Percentiles rank a stretch among this genome's conserved stretches.
phyloP scores from a whole-genome alignment of 2,888 invertebrate genomes.

The Fragum sueziense region DNA sequence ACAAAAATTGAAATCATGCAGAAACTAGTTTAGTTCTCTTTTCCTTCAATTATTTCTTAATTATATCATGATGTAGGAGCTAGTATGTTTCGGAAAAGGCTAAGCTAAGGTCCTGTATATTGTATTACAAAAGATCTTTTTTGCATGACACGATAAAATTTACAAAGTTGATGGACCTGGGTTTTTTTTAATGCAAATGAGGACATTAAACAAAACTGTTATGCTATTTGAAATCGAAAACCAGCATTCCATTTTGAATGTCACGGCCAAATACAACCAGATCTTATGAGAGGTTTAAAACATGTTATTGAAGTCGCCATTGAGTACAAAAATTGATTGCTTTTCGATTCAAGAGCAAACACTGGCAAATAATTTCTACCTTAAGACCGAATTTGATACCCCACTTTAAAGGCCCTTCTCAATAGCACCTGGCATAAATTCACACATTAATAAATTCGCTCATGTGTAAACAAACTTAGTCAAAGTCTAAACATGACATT shows the following conservation, averaged over 20 bases:
- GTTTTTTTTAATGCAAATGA: slow-evolving; percentile 30
- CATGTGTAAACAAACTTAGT: slow-evolving; percentile 45
- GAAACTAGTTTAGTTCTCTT: no score
- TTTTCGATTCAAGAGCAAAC: slow-evolving; percentile 54
- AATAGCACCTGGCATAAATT: slow-evolving; percentile 55
- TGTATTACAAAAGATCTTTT: no score
- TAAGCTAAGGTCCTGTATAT: no score
- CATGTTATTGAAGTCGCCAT: slow-evolving; percentile 29
- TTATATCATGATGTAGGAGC: no score
- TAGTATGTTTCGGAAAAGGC: not conserved
- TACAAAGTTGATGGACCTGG: not conserved
- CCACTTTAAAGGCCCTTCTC: not conserved
- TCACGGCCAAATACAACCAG: slow-evolving; percentile 20
- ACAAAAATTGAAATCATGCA: no score
- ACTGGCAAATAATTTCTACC: slow-evolving; percentile 38
- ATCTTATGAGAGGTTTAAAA: slow-evolving; percentile 23
- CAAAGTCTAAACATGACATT: slow-evolving; percentile 51
- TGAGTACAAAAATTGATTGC: slow-evolving; percentile 41
- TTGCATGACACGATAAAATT: no score
- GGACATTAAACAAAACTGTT: slow-evolving; percentile 40
- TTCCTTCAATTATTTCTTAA: no score
- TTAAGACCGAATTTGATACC: slow-evolving; percentile 47
- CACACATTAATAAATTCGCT: slow-evolving; percentile 56
- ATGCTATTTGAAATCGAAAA: slow-evolving; percentile 43
- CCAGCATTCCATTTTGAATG: slow-evolving; percentile 18